Percentiles rank a stretch among this genome's conserved stretches.
phyloP scores from a whole-genome alignment of 1,140 invertebrate genomes.

The Aricia agestis region DNA sequence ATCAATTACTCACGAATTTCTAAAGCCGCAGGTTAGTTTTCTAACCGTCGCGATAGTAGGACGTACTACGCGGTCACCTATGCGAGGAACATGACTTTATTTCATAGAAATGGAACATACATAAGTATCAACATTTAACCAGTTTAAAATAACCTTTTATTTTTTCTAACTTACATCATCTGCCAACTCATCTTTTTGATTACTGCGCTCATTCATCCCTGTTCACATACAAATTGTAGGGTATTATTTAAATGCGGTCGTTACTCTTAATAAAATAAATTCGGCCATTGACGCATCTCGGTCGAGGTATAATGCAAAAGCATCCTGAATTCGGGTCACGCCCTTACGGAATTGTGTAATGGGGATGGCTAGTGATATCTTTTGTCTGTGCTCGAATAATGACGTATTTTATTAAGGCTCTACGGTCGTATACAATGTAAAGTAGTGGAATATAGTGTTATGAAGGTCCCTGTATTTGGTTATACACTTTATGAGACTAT shows the following conservation, averaged over 20 bases:
- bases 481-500: neutral
- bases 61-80: no score
- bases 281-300: constrained; percentile 2
- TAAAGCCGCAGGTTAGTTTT: no score
- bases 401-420: constrained; percentile 6
- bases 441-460: neutral
- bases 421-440: neutral
- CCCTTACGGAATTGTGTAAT: constrained; percentile 28
- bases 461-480: neutral
- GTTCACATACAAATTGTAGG: constrained; percentile 19
- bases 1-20: no score
- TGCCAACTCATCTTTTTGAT: no score
- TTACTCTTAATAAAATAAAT: constrained; percentile 17
- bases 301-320: constrained; percentile 27
- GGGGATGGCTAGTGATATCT: constrained; percentile 25
- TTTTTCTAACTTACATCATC: no score
- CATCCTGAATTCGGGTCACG: constrained; percentile 31
- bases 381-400: constrained; percentile 22
- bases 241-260: constrained; percentile 13
- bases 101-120: no score
- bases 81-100: no score
- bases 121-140: no score
- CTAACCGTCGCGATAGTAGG: no score
- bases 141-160: no score
- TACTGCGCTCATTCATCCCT: neutral